Conservation (phyloP, 2,113 vertebrate species). For the Blennius ocellaris region DNA sequence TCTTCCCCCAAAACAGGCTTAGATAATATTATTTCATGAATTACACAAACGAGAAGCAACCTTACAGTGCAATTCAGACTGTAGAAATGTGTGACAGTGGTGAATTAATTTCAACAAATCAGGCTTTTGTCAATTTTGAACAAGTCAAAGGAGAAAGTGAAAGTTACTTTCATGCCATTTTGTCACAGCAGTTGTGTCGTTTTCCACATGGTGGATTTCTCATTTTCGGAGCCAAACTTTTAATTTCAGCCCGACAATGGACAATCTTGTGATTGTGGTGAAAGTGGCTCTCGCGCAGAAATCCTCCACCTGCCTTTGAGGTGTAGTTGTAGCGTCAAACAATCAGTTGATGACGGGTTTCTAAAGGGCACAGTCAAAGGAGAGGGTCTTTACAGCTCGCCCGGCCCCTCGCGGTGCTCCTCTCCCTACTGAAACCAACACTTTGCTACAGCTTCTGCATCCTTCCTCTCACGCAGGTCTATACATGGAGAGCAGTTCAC, state of each 20-base stretch:
- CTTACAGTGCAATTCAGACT: conserved; percentile 37
- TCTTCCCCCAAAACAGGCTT: conserved; percentile 31
- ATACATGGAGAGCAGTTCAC: conserved; percentile 21
- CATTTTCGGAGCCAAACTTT: conserved; percentile 27
- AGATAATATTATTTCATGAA: conserved; percentile 59
- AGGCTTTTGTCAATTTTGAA: conserved; percentile 25
- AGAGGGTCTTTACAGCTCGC: conserved; percentile 8
- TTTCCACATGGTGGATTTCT: conserved; percentile 40
- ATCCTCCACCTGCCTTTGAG: conserved; percentile 28
- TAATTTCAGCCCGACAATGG: conserved; percentile 46
- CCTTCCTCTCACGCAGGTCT: conserved; percentile 18
- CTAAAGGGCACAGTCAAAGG: conserved; percentile 37
- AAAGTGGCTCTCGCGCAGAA: conserved; percentile 23
- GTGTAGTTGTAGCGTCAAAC: conserved; percentile 16
- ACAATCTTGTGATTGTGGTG: conserved; percentile 14
- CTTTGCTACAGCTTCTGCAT: conserved; percentile 17
- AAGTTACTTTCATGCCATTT: conserved; percentile 52
- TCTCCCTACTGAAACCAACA: conserved; percentile 13
- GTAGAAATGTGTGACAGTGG: conserved; percentile 31
- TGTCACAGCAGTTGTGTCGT: conserved; percentile 49
- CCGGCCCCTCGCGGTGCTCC: conserved; percentile 10
- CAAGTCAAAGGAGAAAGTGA: conserved; percentile 34
- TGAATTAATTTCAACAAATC: conserved; percentile 59
- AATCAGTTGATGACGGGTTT: conserved; percentile 46
- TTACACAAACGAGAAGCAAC: conserved; percentile 33